Conservation (phyloP, 2,113 vertebrate genomes). For the Ia io region DNA sequence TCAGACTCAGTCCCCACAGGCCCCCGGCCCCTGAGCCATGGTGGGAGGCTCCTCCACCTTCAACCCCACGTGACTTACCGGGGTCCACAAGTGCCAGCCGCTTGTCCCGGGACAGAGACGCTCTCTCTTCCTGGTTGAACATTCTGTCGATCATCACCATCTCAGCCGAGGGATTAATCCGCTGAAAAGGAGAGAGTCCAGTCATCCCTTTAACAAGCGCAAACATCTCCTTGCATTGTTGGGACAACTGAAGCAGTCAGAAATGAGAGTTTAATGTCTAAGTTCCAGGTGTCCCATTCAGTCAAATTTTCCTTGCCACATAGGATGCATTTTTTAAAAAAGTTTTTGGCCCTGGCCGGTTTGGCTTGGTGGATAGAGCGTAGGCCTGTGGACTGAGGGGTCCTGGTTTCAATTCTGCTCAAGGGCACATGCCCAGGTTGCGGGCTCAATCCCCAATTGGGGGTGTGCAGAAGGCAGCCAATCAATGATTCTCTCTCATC, state of each 20-base stretch:
- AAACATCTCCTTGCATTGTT: neutral
- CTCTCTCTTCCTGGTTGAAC: conserved; percentile 98
- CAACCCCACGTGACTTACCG: conserved; percentile 82
- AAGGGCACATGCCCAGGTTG: too few relatives aligned
- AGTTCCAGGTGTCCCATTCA: neutral
- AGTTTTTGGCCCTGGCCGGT: too few relatives aligned
- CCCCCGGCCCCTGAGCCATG: fast-evolving
- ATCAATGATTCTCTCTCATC: too few relatives aligned
- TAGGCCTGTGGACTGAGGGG: too few relatives aligned
- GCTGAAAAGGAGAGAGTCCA: conserved; percentile 75
- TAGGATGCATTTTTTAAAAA: neutral
- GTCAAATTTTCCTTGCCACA: neutral
- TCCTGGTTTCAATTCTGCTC: too few relatives aligned
- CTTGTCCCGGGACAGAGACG: conserved; percentile 93
- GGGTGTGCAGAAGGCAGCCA: too few relatives aligned
- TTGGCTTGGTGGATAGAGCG: too few relatives aligned
- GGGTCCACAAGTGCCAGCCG: conserved; percentile 94
- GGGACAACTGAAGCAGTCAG: neutral
- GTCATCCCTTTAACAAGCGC: conserved; percentile 47
- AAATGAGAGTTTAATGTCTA: neutral
- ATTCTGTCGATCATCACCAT: conserved; percentile 99
- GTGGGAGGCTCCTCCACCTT: neutral
- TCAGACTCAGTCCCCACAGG: neutral
- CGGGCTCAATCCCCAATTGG: too few relatives aligned
- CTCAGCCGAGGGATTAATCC: conserved; percentile 95